A percentile compares a stretch with the other conserved stretches of the same genome.
phyloP scores from a whole-genome alignment of 2,797 vertebrate species.

The Danio tinwini region DNA sequence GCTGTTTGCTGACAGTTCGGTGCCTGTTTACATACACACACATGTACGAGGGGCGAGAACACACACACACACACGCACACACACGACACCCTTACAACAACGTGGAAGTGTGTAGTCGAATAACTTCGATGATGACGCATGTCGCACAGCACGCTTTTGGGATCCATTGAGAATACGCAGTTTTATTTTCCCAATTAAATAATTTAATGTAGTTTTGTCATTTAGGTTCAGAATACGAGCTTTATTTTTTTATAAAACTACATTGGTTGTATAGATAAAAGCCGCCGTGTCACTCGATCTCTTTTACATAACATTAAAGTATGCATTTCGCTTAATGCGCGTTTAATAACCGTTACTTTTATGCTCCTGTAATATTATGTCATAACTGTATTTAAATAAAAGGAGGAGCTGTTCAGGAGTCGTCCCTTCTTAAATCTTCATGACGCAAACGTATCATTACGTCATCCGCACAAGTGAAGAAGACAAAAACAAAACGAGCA shows the following conservation, averaged over 20 bases:
- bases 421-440: constrained; percentile 20
- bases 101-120: constrained; percentile 29
- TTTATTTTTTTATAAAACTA: neutral
- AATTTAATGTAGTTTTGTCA: constrained; percentile 8
- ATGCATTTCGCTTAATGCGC: neutral
- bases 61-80: neutral
- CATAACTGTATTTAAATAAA: neutral
- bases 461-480: constrained; percentile 57
- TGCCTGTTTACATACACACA: neutral
- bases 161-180: constrained; percentile 23
- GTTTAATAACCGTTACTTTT: constrained; percentile 4
- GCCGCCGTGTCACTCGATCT: neutral
- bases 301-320: neutral
- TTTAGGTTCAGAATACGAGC: neutral
- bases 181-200: constrained; percentile 4
- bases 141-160: constrained; percentile 14
- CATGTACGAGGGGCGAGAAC: constrained; percentile 11
- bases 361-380: neutral
- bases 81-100: neutral
- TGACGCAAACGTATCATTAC: constrained; percentile 60
- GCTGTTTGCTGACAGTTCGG: constrained; percentile 13
- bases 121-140: constrained; percentile 39
- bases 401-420: constrained; percentile 27
- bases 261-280: neutral
- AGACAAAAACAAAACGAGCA: constrained; percentile 51